Conservation (phyloP, 2,113 vertebrate species). For the Ceuthmochares aereus region DNA sequence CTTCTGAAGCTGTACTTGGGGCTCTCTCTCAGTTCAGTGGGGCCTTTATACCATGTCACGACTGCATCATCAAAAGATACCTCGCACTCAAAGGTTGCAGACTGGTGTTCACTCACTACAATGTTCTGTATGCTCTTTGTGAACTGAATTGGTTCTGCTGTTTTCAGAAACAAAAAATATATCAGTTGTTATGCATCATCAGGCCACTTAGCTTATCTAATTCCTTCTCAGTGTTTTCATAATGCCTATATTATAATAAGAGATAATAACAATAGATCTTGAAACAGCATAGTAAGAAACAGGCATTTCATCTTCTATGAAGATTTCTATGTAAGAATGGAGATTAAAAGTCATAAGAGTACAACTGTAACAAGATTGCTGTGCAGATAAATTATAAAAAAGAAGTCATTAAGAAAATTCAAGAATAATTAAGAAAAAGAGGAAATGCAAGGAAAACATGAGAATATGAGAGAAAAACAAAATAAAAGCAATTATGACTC, state of each 20-base stretch:
- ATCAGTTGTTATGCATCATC: not conserved
- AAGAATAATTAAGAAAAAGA: conserved; percentile 20
- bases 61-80: conserved; percentile 98
- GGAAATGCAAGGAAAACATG: not conserved
- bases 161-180: conserved; percentile 48
- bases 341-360: not conserved
- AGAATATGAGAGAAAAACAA: not conserved
- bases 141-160: conserved; percentile 98
- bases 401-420: not conserved
- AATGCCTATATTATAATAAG: not conserved
- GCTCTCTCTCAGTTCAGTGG: conserved; percentile 91
- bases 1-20: conserved; percentile 96
- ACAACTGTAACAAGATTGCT: not conserved
- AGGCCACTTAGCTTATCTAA: not conserved
- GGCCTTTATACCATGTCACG: conserved; percentile 98
- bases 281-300: not conserved
- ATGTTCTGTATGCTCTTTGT: conserved; percentile 98
- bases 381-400: not conserved
- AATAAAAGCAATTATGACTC: not conserved
- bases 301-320: not conserved
- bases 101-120: conserved; percentile 94
- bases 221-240: not conserved
- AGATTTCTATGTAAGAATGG: not conserved
- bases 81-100: conserved; percentile 96
- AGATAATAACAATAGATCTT: not conserved